phyloP scores from a whole-genome alignment of 2,888 invertebrate species.

The Oligia fasciuncula region DNA sequence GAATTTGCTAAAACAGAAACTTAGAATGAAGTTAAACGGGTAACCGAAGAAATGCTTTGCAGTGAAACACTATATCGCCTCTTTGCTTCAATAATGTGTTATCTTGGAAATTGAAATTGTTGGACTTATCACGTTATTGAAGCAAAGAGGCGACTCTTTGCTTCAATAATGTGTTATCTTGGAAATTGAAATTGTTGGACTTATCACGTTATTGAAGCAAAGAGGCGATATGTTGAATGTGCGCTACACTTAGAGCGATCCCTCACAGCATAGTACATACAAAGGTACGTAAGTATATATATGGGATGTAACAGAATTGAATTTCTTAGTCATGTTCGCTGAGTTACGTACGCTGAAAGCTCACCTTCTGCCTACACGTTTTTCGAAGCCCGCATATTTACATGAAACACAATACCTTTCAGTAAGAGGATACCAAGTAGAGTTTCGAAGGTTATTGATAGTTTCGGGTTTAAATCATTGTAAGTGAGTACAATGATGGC shows the following conservation, averaged over 20 bases:
- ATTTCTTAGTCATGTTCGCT: conserved; percentile 75
- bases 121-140: no score
- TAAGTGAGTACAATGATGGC: background rate
- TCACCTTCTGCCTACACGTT: conserved; percentile 50
- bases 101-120: no score
- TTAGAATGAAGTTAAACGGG: conserved; percentile 33
- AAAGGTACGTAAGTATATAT: conserved; percentile 16
- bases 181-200: no score
- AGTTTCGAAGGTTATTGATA: conserved; percentile 58
- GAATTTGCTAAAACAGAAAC: conserved; percentile 22
- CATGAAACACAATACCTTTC: conserved; percentile 64
- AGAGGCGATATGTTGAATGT: conserved; percentile 43
- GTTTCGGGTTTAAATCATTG: conserved; percentile 39
- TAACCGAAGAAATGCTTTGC: conserved; percentile 45
- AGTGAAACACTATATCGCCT: conserved; percentile 58
- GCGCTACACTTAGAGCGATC: conserved; percentile 50
- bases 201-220: no score
- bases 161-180: no score
- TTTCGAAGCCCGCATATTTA: conserved; percentile 61
- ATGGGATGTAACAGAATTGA: conserved; percentile 69
- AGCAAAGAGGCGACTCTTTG: no score
- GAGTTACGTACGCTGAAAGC: conserved; percentile 51
- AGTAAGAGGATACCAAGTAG: conserved; percentile 57
- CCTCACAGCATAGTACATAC: conserved; percentile 31
- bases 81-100: no score